These are phyloP conservation scores for Petrolisthes manimaculis DNA, from an alignment of 2,888 invertebrate genomes.

Conservation along the genomic window DNA sequence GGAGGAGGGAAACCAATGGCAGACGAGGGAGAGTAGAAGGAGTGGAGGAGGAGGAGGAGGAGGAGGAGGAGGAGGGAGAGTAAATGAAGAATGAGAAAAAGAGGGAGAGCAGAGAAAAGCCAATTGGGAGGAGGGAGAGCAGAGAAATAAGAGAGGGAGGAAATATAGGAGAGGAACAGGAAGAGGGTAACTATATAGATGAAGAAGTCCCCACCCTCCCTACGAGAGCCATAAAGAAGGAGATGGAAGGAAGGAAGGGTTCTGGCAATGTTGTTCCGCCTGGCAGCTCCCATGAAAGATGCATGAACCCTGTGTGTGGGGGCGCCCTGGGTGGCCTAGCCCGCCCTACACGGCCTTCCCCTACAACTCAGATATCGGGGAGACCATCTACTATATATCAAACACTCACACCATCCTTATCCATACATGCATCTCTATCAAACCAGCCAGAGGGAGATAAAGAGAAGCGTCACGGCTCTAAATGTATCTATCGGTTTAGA, in stretches of 20 bases:
- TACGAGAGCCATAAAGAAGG: constrained; percentile 19
- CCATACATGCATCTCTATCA: too few species aligned
- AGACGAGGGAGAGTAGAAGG: neutral
- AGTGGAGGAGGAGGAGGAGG: neutral
- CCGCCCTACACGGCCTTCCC: too few species aligned
- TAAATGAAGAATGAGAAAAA: neutral
- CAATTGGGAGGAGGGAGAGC: neutral
- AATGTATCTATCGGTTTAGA: too few species aligned
- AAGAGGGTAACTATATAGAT: neutral
- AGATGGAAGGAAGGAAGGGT: neutral
- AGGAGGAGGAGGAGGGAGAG: constrained; percentile 1
- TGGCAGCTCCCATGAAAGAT: constrained; percentile 44
- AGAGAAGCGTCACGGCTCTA: too few species aligned
- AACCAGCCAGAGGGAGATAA: too few species aligned
- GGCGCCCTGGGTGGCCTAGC: constrained; percentile 9
- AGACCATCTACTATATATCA: too few species aligned
- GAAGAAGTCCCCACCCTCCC: neutral
- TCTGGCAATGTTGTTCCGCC: constrained; percentile 48
- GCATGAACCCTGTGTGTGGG: constrained; percentile 31
- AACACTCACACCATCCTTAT: too few species aligned
- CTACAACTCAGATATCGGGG: too few species aligned
- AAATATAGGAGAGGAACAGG: neutral
- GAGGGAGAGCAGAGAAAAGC: neutral
- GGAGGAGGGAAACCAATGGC: neutral
- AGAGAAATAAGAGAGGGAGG: too few species aligned